phyloP scores from a whole-genome alignment of 2,888 invertebrate species.

The Hesperia comma region DNA sequence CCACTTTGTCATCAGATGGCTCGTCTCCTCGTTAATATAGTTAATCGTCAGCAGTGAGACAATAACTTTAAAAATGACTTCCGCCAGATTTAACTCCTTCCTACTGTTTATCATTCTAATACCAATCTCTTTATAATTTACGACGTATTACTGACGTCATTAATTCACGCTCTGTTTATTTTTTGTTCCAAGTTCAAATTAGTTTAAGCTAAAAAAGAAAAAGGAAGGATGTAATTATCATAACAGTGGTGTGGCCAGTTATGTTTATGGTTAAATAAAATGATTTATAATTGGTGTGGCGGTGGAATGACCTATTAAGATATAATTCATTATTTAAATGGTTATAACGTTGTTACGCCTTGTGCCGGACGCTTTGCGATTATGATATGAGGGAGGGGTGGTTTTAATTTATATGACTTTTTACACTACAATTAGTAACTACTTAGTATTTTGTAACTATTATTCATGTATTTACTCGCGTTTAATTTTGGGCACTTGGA shows the following conservation, averaged over 20 bases:
- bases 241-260: slow-evolving; percentile 12
- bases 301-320: slow-evolving; percentile 10
- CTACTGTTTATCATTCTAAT: slow-evolving; percentile 39
- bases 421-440: too few species aligned
- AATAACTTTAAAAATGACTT: slow-evolving; percentile 29
- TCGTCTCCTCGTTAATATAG: neutral
- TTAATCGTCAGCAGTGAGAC: neutral
- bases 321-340: slow-evolving; percentile 1
- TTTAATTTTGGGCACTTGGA: too few species aligned
- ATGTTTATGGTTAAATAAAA: slow-evolving; percentile 19
- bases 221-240: slow-evolving; percentile 30
- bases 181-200: slow-evolving; percentile 1
- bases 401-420: too few species aligned
- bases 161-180: slow-evolving; percentile 26
- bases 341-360: neutral
- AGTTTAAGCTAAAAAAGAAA: slow-evolving; percentile 19
- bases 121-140: slow-evolving; percentile 26
- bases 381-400: too few species aligned
- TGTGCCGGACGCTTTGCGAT: neutral
- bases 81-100: slow-evolving; percentile 39
- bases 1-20: too few species aligned
- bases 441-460: too few species aligned
- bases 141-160: slow-evolving; percentile 26
- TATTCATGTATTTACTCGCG: too few species aligned
- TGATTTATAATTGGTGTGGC: slow-evolving; percentile 10